Conservation (phyloP, 2,113 vertebrate genomes). For the Callocephalon fimbriatum region DNA sequence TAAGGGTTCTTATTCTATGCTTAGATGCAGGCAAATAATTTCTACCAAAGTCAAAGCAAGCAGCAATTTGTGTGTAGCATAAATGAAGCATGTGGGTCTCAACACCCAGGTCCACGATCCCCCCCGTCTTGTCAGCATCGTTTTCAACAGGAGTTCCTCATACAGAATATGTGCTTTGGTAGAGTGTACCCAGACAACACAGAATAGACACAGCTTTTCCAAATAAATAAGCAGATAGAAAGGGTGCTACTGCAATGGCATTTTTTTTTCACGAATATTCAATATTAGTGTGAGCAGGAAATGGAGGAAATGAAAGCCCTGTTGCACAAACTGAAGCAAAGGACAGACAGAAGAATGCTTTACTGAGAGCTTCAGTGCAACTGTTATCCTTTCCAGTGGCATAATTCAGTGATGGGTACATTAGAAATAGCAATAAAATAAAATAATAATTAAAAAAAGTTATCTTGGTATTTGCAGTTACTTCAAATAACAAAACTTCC, state of each 20-base stretch:
- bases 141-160: not conserved
- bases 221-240: slow-evolving; percentile 33
- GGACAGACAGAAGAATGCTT: not conserved
- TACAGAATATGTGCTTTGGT: not conserved
- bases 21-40: not conserved
- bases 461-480: not conserved
- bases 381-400: slow-evolving; percentile 38
- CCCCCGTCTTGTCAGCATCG: not conserved
- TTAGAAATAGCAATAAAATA: not conserved
- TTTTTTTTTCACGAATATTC: not conserved
- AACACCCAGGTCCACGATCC: not conserved
- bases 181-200: not conserved
- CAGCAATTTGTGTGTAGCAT: not conserved
- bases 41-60: not conserved
- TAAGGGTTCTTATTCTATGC: not conserved
- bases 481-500: not conserved
- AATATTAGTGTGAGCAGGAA: not conserved
- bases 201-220: not conserved
- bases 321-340: slow-evolving; percentile 8
- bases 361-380: slow-evolving; percentile 41
- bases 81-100: fast-evolving
- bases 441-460: not conserved
- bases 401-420: not conserved
- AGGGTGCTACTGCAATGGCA: not conserved
- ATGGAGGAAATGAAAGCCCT: not conserved